These are phyloP conservation scores for Lutraria rhynchaena DNA, from an alignment of 1,140 invertebrate species.

Conservation along the genomic window DNA sequence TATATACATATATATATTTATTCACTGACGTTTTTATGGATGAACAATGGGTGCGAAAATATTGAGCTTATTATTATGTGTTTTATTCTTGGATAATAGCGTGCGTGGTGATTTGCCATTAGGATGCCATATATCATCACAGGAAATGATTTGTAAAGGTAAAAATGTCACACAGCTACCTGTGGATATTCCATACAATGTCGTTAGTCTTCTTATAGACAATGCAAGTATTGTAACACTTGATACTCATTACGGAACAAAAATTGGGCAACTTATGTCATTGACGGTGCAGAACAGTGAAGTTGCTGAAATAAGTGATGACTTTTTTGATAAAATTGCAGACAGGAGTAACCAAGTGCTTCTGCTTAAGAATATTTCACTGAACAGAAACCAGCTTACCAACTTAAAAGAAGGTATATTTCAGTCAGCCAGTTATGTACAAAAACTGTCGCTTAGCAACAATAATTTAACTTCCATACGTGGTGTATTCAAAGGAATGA, in stretches of 20 bases:
- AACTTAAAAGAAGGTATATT: constrained; percentile 75
- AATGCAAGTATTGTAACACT: background rate
- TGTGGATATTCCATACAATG: background rate
- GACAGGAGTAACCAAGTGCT: no score
- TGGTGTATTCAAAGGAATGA: constrained; percentile 78
- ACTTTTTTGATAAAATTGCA: constrained; percentile 54
- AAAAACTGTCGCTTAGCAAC: constrained; percentile 85
- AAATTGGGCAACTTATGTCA: background rate
- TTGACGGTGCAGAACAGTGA: constrained; percentile 14
- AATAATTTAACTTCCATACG: constrained; percentile 83
- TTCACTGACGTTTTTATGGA: no score
- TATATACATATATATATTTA: no score
- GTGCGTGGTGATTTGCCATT: no score
- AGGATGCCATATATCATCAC: no score
- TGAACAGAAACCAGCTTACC: constrained; percentile 58
- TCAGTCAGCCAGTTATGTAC: constrained; percentile 68
- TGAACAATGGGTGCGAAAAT: no score
- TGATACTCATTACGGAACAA: background rate
- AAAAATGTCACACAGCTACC: background rate
- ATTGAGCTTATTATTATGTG: no score
- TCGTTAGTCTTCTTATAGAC: background rate
- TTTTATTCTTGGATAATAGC: no score
- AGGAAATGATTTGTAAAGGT: background rate
- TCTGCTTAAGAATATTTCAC: constrained; percentile 43
- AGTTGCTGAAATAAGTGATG: background rate